Base-by-base conservation (phyloP, 2,888 invertebrate species). In the Prenolepis imparis region DNA sequence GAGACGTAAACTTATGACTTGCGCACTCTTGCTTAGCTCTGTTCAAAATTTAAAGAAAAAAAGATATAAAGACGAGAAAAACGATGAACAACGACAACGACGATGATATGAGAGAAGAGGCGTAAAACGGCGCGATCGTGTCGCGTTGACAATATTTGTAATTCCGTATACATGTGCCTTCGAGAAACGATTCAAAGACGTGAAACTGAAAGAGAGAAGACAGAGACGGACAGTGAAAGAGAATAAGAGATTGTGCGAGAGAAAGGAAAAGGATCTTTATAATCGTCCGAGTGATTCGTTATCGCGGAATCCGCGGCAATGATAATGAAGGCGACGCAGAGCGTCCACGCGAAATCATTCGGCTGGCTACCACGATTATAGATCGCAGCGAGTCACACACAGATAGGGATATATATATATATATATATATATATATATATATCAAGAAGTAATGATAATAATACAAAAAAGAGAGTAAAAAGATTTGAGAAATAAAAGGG, bases 161-260 rank as follows among this genome's bases (percentile, higher is more conserved):
- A 82, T 84, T 83, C 72, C 67, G 83, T 77, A 83, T 66, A 87
- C 63, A 91, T 90, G 93, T 93, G 93, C 93, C 93, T 93, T 93
- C 81, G 52, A 52, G 84, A 90, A 85, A 89, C 75, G 84, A 90
- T 87, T 84, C 73, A 88, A 87, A 82, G 48, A 55, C 66, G 28
- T 28, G 73, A 66, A 55, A 80, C 44, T 11, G 59, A 83, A 44
- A 78, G 55, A 55, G 44, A 83, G 57, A 59, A 52, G 36, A 80
- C 28, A 70, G 57, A 59, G 67, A 28, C 3, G 74, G 63, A 82
- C 44, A 28, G 36, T 32, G 64, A 44, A 59, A 12, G 41, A 68
- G 12, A 55, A 18, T 21, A 15, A 52, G 24, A 24, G 59, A 55
- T 63, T 66, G 21, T 21, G 32, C 18, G 21, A 48, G 32, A 39